Conservation (phyloP, 2,888 invertebrate species). For the Pheosia tremula region DNA sequence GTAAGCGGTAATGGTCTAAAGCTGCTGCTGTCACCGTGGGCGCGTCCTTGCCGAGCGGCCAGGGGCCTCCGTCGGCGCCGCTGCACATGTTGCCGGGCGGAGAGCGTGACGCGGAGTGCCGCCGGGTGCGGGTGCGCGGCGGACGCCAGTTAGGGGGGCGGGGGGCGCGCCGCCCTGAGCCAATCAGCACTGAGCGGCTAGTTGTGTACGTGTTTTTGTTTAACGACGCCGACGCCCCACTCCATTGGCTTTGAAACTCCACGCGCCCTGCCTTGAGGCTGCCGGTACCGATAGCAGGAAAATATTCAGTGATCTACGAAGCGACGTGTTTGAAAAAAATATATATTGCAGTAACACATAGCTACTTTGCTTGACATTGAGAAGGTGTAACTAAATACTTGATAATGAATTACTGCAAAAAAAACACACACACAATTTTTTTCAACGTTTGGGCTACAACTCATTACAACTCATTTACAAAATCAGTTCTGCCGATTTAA, state of each 20-base stretch:
- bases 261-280: slow-evolving; percentile 77
- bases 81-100: slow-evolving; percentile 77
- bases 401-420: too few relatives aligned
- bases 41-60: slow-evolving; percentile 80
- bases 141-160: slow-evolving; percentile 34
- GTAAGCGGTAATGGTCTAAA: slow-evolving; percentile 92
- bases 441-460: too few relatives aligned
- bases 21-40: slow-evolving; percentile 81
- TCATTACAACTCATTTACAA: too few relatives aligned
- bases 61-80: slow-evolving; percentile 79
- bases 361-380: too few relatives aligned
- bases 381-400: too few relatives aligned
- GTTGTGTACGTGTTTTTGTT: slow-evolving; percentile 84
- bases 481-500: too few relatives aligned
- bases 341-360: too few relatives aligned
- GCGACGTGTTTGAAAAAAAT: neutral
- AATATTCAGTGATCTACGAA: slow-evolving; percentile 26
- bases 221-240: slow-evolving; percentile 84
- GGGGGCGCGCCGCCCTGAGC: slow-evolving; percentile 47
- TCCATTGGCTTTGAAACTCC: slow-evolving; percentile 70
- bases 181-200: slow-evolving; percentile 67
- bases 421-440: too few relatives aligned
- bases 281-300: slow-evolving; percentile 61
- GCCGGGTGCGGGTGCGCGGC: slow-evolving; percentile 42
- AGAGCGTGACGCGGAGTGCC: slow-evolving; percentile 67